Evolutionary conservation across 1,140 invertebrate genomes (phyloP), one percentile per base, ranked within the genome.

Genomic region (Euwallacea similis): DNA sequence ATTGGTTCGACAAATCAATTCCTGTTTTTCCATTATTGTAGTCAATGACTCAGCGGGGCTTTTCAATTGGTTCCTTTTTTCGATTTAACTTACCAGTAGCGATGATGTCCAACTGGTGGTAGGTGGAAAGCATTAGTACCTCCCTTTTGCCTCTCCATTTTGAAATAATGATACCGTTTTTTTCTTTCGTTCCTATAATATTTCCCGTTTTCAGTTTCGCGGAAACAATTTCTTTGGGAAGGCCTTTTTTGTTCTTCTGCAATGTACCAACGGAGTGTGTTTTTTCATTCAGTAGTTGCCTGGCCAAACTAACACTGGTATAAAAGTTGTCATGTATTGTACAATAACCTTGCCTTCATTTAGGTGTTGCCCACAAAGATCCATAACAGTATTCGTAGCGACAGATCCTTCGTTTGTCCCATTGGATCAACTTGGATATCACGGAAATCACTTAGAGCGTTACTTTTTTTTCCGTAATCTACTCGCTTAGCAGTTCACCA

Each of bases 101-200:
- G 21, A 65, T 13, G 6, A 65, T n/a, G 16, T 69, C 56, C 15
- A 61, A 46, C 13, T 9, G 43, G 44, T 73, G 46, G 11, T 16
- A 33, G 21, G 21, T 84, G 62, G 79, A 81, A n/a, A 84, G 73
- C 54, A 83, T 71, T 13, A 78, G 67, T 7, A 83, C 81, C 74
- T 84, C 80, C 50, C 79, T 62, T 67, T 79, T 82, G 75, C 82
- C 80, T 79, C 77, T 81, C 80, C 83, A 85, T 74, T 80, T 80
- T 50, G 81, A 60, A 9, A 84, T 74, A 50, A 78, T 80, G 71
- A 83, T 79, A 15, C 79, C 75, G 72, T 79, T 82, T 67, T 78
- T 58, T 79, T 79, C 76, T 78, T 81, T 74, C 63, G 69, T 11
- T 16, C 44, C 72, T 76, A 75, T 79, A 72, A 41, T 78, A 72